These are phyloP conservation scores for Tragulus kanchil DNA, from an alignment of 2,113 vertebrate genomes.

Conservation along the genomic window DNA sequence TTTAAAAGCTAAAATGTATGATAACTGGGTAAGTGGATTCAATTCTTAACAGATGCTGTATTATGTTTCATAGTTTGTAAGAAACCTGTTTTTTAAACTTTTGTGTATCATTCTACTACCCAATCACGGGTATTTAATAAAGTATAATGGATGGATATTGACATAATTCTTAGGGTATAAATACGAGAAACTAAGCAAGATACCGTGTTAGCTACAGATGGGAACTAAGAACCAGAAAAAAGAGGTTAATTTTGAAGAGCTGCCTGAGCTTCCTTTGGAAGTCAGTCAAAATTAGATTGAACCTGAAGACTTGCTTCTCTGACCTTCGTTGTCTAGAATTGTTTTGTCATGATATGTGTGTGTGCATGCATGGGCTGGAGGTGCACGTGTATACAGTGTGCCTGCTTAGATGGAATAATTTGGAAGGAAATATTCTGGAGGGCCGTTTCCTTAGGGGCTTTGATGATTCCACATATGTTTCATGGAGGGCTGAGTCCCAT, in stretches of 20 bases:
- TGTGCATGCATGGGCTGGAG: not conserved
- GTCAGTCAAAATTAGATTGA: not conserved
- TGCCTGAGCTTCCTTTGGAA: not conserved
- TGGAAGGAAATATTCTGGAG: not conserved
- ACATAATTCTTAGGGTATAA: slow-evolving; percentile 48
- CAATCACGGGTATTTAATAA: slow-evolving; percentile 67
- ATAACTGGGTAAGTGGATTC: slow-evolving; percentile 46
- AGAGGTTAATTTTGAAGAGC: slow-evolving; percentile 4
- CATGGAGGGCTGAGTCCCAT: not conserved
- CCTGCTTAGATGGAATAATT: not conserved
- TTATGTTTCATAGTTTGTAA: slow-evolving; percentile 53
- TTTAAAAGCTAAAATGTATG: slow-evolving; percentile 54
- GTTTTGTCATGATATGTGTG: not conserved
- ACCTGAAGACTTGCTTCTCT: not conserved
- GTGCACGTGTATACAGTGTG: not conserved
- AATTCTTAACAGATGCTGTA: slow-evolving; percentile 61
- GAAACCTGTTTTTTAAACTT: not conserved
- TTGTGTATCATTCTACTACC: slow-evolving; percentile 33
- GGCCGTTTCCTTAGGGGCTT: not conserved
- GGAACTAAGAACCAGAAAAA: not conserved
- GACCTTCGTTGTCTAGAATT: not conserved
- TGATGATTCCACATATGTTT: not conserved
- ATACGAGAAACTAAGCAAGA: slow-evolving; percentile 57
- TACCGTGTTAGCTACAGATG: slow-evolving; percentile 14
- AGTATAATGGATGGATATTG: slow-evolving; percentile 48